phyloP scores from a whole-genome alignment of 2,888 invertebrate genomes.

The Pandemis corylana region DNA sequence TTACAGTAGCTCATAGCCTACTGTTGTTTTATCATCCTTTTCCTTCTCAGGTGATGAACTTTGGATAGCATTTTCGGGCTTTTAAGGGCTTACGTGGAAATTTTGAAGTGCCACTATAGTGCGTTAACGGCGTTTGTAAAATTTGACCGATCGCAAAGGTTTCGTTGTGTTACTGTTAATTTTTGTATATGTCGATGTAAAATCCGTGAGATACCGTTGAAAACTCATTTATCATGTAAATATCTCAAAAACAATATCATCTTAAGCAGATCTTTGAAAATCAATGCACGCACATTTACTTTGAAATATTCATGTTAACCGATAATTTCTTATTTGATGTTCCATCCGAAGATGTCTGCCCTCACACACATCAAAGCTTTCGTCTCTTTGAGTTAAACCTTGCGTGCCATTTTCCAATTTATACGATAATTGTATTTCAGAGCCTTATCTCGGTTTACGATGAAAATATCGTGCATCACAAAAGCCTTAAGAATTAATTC shows the following conservation, averaged over 20 bases:
- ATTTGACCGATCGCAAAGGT: constrained; percentile 15
- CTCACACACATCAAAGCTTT: constrained; percentile 34
- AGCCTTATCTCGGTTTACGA: constrained; percentile 25
- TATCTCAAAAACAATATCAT: neutral
- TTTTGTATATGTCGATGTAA: no score
- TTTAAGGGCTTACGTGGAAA: constrained; percentile 46
- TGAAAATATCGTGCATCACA: constrained; percentile 32
- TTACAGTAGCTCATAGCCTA: neutral
- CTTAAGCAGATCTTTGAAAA: constrained; percentile 4
- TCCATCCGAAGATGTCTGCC: constrained; percentile 17
- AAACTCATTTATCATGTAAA: no score
- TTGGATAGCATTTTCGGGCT: constrained; percentile 51
- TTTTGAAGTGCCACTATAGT: neutral
- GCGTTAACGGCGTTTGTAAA: constrained; percentile 14
- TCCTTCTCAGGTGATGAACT: constrained; percentile 48
- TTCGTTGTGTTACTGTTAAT: no score
- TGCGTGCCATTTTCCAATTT: constrained; percentile 42
- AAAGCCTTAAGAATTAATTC: constrained; percentile 34
- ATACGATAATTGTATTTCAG: constrained; percentile 35
- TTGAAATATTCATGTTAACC: constrained; percentile 16
- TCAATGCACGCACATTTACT: constrained; percentile 1
- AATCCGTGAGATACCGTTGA: no score
- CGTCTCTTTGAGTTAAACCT: constrained; percentile 27
- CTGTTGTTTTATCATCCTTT: constrained; percentile 8
- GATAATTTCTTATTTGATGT: constrained; percentile 37